phyloP scores from a whole-genome alignment of 2,113 vertebrate species.

The Aegithalos caudatus region DNA sequence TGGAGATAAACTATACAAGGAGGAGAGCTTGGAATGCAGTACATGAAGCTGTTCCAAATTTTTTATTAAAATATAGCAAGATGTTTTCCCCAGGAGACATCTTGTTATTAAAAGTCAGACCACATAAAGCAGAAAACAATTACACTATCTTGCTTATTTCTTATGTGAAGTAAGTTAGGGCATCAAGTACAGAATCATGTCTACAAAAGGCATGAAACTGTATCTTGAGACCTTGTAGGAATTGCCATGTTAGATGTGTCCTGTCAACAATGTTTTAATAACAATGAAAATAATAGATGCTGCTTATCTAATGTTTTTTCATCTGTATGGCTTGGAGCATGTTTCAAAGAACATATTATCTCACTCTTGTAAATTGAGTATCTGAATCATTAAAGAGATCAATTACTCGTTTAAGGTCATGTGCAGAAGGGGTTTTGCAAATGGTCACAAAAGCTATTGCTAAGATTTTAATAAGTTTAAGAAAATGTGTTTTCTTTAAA shows the following conservation, averaged over 20 bases:
- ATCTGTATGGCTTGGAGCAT: neutral
- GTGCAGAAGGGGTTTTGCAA: neutral
- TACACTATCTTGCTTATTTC: neutral
- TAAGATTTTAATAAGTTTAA: neutral
- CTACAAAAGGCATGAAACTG: neutral
- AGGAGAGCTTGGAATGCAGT: neutral
- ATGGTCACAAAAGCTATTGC: neutral
- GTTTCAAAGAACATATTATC: neutral
- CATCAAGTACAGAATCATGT: neutral
- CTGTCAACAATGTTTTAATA: conserved; percentile 29
- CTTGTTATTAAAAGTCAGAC: neutral
- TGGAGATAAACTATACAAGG: conserved; percentile 27
- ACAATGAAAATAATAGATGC: neutral
- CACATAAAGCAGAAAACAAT: conserved; percentile 17
- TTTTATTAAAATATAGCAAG: neutral
- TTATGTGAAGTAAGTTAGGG: neutral
- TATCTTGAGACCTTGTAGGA: neutral
- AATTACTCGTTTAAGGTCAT: neutral
- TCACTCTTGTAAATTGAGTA: neutral
- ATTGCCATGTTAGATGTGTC: neutral
- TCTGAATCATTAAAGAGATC: neutral
- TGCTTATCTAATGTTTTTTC: conserved; percentile 11
- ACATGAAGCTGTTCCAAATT: neutral
- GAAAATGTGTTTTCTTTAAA: neutral
- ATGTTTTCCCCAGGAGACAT: neutral